Base-by-base conservation (phyloP, 2,888 invertebrate genomes). In the Spilarctia lutea region DNA sequence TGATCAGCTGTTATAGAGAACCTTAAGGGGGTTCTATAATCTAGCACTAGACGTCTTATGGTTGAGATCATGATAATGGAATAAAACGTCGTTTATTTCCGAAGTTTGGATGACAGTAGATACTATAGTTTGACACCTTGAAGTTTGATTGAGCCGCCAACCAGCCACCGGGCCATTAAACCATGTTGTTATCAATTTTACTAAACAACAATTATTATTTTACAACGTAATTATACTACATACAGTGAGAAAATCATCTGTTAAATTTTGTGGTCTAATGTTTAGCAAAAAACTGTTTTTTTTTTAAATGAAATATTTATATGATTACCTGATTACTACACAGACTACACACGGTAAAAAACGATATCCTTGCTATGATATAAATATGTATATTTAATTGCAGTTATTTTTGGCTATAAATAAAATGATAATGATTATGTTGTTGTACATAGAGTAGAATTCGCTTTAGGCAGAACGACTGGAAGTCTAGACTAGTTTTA, bases 301-400 rank as follows among this genome's bases (percentile, higher is more conserved):
- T 73, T 73, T 39, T 68, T 42, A 56, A 60, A 60, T 68, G n/a
- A n/a, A n/a, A n/a, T 56, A 63, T 35, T 63, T 68, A 52, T 48
- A 35, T 20, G 4, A n/a, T n/a, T n/a, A n/a, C n/a, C n/a, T 35
- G 20, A 13, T 35, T 20, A 24, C 27, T 35, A 65, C 30, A 70
- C 65, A 68, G 11, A 24, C 27, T 35, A 65, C 30, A 70, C 65
- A 68, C 71, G 39, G 35, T 48, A 63, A 48, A 48, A 66, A 63
- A 63, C 69, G 60, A 74, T 76, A 76, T 74, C 74, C 69, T 73
- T 73, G 70, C 63, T 33, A 18, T 27, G 70, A 68, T 66, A 65
- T 56, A 63, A 63, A 35, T 35, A 69, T 69, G 72, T 52, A 69
- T 69, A 74, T 52, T 74, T 69, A 73, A 73, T 69, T 75, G 60